These are phyloP conservation scores for Drosophila albomicans DNA, from an alignment of 1,140 invertebrate genomes.

Conservation along the genomic window DNA sequence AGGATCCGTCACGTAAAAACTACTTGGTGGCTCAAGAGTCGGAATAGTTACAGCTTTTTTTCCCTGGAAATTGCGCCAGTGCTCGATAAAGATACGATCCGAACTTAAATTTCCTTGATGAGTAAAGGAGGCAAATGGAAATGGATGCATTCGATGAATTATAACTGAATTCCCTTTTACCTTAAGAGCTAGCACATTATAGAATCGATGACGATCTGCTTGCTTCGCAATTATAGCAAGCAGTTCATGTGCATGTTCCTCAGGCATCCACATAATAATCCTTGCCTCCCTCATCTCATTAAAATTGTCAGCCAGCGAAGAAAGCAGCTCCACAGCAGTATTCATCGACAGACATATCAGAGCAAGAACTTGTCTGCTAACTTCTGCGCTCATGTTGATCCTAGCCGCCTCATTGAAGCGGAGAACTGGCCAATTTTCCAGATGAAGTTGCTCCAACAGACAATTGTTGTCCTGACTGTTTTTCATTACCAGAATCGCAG, in stretches of 20 bases:
- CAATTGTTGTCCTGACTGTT: too few species aligned
- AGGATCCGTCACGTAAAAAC: conserved; percentile 3
- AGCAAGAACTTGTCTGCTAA: conserved; percentile 17
- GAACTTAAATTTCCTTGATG: not conserved
- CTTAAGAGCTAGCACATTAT: conserved; percentile 32
- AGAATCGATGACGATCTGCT: conserved; percentile 31
- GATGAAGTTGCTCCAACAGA: conserved; percentile 30
- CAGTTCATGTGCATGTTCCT: not conserved
- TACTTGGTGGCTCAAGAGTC: conserved; percentile 34
- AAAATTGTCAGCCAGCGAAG: conserved; percentile 34
- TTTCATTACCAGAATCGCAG: conserved; percentile 41
- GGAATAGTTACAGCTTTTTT: conserved; percentile 25
- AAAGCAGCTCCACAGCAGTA: not conserved
- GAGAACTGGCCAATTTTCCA: conserved; percentile 42
- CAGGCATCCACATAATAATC: conserved; percentile 45
- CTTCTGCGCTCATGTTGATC: conserved; percentile 3
- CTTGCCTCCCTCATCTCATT: conserved; percentile 44
- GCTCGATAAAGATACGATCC: conserved; percentile 15
- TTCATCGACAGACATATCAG: conserved; percentile 34
- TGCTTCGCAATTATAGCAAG: not conserved
- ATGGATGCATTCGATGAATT: conserved; percentile 37
- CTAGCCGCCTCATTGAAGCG: conserved; percentile 27
- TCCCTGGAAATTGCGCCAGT: conserved; percentile 44
- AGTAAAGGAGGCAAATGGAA: conserved; percentile 22
- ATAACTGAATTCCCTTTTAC: not conserved